A percentile compares a stretch with the other conserved stretches of the same genome.
Conservation (phyloP, 2,113 vertebrate species). For the Carassius auratus region DNA sequence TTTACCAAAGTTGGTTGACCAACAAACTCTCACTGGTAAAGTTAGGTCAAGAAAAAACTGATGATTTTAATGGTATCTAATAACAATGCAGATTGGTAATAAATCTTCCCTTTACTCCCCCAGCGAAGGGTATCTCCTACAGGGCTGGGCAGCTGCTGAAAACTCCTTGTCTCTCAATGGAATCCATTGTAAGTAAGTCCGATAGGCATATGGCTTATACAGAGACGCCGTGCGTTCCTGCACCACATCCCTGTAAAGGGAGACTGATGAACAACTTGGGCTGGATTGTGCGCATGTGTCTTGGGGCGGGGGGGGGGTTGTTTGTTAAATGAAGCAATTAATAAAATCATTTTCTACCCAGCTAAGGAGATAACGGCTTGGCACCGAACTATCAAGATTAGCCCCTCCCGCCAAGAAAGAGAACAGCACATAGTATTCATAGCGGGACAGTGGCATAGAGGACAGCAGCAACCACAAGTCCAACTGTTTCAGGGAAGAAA, state of each 20-base stretch:
- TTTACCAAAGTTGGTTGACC: background rate
- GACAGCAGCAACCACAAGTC: constrained; percentile 35
- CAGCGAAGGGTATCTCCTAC: constrained; percentile 27
- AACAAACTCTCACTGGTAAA: background rate
- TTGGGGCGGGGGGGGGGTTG: constrained; percentile 15
- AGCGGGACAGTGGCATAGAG: constrained; percentile 53
- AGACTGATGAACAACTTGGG: constrained; percentile 63
- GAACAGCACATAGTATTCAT: constrained; percentile 63
- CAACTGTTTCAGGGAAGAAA: constrained; percentile 7
- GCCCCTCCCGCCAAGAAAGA: constrained; percentile 58
- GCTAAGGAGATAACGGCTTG: constrained; percentile 82
- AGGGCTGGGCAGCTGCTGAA: constrained; percentile 32
- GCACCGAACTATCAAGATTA: constrained; percentile 74
- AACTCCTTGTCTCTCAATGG: constrained; percentile 7
- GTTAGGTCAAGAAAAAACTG: background rate
- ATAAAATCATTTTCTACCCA: constrained; percentile 83
- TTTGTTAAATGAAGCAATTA: constrained; percentile 82
- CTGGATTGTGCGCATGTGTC: constrained; percentile 44
- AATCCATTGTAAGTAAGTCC: constrained; percentile 19
- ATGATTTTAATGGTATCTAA: background rate
- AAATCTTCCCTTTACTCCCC: constrained; percentile 1
- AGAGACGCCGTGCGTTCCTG: constrained; percentile 21
- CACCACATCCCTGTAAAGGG: constrained; percentile 42
- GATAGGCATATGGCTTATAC: constrained; percentile 46
- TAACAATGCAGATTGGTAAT: background rate